Evolutionary conservation across 2,888 invertebrate genomes (phyloP), one percentile per base, ranked within the genome.

Genomic region (Drosophila cognata): DNA sequence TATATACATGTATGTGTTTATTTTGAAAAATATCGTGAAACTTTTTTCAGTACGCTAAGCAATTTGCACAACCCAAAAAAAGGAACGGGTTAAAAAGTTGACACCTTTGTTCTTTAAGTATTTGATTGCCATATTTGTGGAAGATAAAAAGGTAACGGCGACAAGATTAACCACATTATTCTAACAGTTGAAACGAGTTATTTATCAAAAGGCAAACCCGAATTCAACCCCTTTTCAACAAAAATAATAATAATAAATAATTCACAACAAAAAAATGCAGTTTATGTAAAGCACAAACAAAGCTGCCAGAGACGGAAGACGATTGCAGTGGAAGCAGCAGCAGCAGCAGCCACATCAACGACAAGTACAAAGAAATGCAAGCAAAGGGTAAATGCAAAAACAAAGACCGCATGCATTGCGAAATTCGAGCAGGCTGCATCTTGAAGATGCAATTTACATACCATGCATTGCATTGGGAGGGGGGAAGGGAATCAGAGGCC

Each of bases 91-190:
- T 68, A 33, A 71, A 81, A 84, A 78, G 78, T 83, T 89, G 88
- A 79, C 88, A 89, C 88, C 86, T 84, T 84, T 84, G 77, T 85
- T 77, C 74, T 38, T 77, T 29, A 76, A 88, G 90, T 77, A 90
- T 89, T 88, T 90, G 85, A 88, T 88, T 90, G 90, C 90, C 88
- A 89, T 88, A 84, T 88, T 88, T 88, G 80, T 82, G 85, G 58
- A 65, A 87, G 88, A 89, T 87, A 84, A 88, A 85, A 87, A 84
- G 85, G 87, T 88, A 86, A 89, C 89, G 82, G 90, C 88, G 89
- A 87, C 90, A 90, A 88, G 90, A 88, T 88, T 90, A 88, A 88
- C 87, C 87, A 90, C 87, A 88, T 89, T 82, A 79, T 78, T 74
- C 89, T 78, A 90, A 88, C 88, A 82, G 87, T 70, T 46, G 29